Base-by-base conservation (phyloP, 2,797 vertebrate genomes). In the Protonibea diacanthus region DNA sequence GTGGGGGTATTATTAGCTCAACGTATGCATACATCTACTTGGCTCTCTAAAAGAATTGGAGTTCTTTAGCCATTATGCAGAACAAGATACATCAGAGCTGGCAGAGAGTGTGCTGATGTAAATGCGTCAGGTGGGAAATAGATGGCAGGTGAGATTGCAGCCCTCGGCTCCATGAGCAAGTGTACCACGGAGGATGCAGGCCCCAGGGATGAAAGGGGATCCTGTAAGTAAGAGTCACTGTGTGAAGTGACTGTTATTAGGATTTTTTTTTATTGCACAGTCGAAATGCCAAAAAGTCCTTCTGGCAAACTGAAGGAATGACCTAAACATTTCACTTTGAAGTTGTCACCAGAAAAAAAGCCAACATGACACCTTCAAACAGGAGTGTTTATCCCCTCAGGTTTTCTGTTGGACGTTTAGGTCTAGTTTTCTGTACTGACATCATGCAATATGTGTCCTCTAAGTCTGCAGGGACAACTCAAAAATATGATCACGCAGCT, bases 291-390 rank as follows among this genome's bases (percentile, higher is more conserved):
- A 76, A 83, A 68, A 76, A 70, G 63, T 72, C 74, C 84, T 71
- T 75, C 76, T 76, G 81, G 89, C 82, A 72, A 79, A 80, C 23
- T 56, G 57, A 67, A 53, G 63, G 62, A 81, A 78, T 74, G 63
- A 84, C 86, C 76, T 74, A 81, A 87, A 89, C 79, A 86, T 83
- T 38, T 82, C 71, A 81, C 88, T 92, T 92, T 92, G 90, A 91
- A 89, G 88, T 84, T 86, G 72, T 74, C 82, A 78, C 70, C 61
- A 86, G 71, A 76, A 87, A 88, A 62, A 57, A 57, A 80, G 55
- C 70, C 82, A 68, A 79, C 51, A 57, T 61, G 76, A 64, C 77
- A 86, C 86, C 80, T 88, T 91, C 90, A 91, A 90, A 91, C 82
- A 33, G 60, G 60, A 83, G 6, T 76, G 83, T 88, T 82, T 78